Conservation (phyloP, 2,113 vertebrate species). For the Hypocryptadius cinnamomeus region DNA sequence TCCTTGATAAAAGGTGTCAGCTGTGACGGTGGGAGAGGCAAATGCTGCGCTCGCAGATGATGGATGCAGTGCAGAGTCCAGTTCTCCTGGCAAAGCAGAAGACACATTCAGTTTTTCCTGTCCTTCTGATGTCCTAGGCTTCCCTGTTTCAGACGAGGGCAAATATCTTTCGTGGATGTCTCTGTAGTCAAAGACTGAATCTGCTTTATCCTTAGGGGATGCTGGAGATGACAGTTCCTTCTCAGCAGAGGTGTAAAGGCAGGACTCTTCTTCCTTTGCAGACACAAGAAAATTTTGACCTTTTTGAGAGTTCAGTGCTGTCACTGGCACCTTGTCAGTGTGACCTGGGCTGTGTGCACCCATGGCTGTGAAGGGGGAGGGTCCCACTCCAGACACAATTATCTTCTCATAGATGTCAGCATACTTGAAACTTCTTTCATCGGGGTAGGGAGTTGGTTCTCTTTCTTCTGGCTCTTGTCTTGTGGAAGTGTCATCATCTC, state of each 20-base stretch:
- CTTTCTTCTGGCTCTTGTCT: slow-evolving; percentile 79
- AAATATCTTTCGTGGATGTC: slow-evolving; percentile 11
- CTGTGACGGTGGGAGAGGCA: not conserved
- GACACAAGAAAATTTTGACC: slow-evolving; percentile 53
- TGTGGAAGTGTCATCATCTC: slow-evolving; percentile 50
- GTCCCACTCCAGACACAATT: slow-evolving; percentile 59
- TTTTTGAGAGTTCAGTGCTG: slow-evolving; percentile 17
- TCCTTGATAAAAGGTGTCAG: not conserved
- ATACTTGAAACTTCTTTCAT: slow-evolving; percentile 89
- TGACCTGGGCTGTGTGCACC: slow-evolving; percentile 35
- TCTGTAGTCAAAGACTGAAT: slow-evolving; percentile 66
- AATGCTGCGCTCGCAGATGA: slow-evolving; percentile 26
- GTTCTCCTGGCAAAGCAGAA: slow-evolving; percentile 34
- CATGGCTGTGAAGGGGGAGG: slow-evolving; percentile 26
- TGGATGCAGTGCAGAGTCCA: slow-evolving; percentile 19
- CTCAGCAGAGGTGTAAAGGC: slow-evolving; percentile 64
- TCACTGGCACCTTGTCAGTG: slow-evolving; percentile 1
- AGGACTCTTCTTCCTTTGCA: slow-evolving; percentile 74
- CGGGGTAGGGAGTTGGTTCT: slow-evolving; percentile 91
- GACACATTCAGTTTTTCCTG: slow-evolving; percentile 40
- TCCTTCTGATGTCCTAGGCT: slow-evolving; percentile 3
- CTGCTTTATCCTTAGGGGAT: slow-evolving; percentile 58
- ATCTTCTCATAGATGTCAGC: slow-evolving; percentile 85
- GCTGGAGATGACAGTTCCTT: slow-evolving; percentile 74
- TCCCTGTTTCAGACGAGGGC: slow-evolving; percentile 4